Percentiles rank a stretch among this genome's conserved stretches.
Conservation (phyloP, 1,140 invertebrate genomes). For the Drosophila sp. region DNA sequence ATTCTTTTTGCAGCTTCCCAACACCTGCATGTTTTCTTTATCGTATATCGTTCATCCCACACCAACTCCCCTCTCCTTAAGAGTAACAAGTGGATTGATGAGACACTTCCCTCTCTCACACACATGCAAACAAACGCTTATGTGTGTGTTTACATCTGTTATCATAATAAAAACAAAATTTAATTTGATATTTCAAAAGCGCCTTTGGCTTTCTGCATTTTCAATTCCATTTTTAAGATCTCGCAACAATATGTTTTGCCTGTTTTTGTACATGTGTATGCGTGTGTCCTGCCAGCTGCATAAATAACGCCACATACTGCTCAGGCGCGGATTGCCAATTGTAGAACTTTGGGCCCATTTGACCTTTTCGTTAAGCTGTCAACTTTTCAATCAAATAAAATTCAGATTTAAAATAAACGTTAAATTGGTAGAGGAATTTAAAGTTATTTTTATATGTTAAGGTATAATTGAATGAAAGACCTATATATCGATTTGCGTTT, state of each 20-base stretch:
- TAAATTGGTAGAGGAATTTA: neutral
- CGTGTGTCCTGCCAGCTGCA: conserved; percentile 37
- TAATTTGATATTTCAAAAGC: conserved; percentile 14
- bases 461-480: neutral
- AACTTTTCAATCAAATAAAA: conserved; percentile 1
- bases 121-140: conserved; percentile 15
- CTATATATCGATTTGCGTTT: conserved; percentile 15
- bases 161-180: conserved; percentile 30
- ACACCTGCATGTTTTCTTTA: conserved; percentile 42
- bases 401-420: neutral
- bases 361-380: conserved; percentile 8
- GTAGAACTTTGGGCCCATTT: conserved; percentile 8
- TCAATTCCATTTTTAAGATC: conserved; percentile 45
- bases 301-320: conserved; percentile 53
- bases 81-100: conserved; percentile 70
- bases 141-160: conserved; percentile 26
- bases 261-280: conserved; percentile 2
- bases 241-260: conserved; percentile 51
- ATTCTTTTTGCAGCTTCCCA: conserved; percentile 59
- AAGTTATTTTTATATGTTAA: neutral
- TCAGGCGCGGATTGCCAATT: conserved; percentile 20
- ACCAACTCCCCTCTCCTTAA: neutral
- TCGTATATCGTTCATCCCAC: conserved; percentile 41
- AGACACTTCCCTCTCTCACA: neutral
- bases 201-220: conserved; percentile 32